Percentiles rank a stretch among this genome's conserved stretches.
Evolutionary conservation across 2,113 vertebrate genomes (phyloP).

Genomic region (Anas platyrhynchos): DNA sequence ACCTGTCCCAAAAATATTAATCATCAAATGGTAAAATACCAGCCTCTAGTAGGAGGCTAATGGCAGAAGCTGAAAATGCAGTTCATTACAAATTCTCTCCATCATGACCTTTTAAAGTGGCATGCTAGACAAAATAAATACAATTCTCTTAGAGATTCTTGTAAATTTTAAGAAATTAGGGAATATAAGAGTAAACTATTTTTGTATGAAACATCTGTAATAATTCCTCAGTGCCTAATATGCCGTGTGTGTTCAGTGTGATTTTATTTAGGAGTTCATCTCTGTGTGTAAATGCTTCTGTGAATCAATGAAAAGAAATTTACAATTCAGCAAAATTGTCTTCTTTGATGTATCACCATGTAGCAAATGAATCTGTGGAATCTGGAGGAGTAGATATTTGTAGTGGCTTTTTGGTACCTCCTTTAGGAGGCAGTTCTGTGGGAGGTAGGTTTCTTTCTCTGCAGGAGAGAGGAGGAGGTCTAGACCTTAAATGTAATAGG

Average conservation of each 20-base stretch:
- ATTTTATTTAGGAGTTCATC: conserved; percentile 35
- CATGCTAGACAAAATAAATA: neutral
- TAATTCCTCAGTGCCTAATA: neutral
- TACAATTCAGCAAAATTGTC: conserved; percentile 43
- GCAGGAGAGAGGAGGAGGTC: neutral
- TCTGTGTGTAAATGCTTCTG: conserved; percentile 19
- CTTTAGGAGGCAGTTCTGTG: neutral
- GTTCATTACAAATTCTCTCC: conserved; percentile 5
- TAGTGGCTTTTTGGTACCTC: conserved; percentile 14
- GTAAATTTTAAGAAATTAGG: neutral
- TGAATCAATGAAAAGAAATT: conserved; percentile 59
- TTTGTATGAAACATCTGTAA: neutral
- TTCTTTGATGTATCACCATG: conserved; percentile 26
- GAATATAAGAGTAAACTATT: neutral
- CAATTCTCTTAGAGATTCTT: neutral
- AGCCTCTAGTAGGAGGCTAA: conserved; percentile 1
- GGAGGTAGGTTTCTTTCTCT: conserved; percentile 17
- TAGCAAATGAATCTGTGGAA: conserved; percentile 45
- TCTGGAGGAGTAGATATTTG: conserved; percentile 52
- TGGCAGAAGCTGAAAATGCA: conserved; percentile 33
- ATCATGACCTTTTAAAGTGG: neutral
- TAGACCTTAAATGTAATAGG: conserved; percentile 26
- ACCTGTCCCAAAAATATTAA: conserved; percentile 54
- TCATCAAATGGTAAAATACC: conserved; percentile 56
- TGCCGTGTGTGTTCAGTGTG: neutral